A percentile compares a stretch with the other conserved stretches of the same genome.
phyloP scores from a whole-genome alignment of 2,888 invertebrate species.

The Nycteola revayana region DNA sequence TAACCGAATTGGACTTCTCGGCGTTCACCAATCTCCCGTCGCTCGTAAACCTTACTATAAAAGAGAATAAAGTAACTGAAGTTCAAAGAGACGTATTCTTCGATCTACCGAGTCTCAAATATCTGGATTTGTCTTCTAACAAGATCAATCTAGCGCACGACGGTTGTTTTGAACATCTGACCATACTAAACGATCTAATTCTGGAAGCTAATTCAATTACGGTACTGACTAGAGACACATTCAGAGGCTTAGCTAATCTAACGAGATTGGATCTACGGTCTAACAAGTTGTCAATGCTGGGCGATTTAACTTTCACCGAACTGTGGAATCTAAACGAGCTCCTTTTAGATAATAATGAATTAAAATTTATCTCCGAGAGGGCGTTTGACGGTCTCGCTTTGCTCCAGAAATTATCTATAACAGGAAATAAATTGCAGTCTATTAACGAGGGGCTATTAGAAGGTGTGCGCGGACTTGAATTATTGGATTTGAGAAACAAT shows the following conservation, averaged over 20 bases:
- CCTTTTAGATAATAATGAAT: conserved; percentile 86
- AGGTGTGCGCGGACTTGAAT: conserved; percentile 87
- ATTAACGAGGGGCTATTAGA: conserved; percentile 88
- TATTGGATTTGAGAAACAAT: conserved; percentile 90
- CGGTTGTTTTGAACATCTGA: conserved; percentile 89
- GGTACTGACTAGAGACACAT: conserved; percentile 88
- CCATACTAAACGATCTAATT: conserved; percentile 89
- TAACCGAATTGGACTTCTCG: conserved; percentile 85
- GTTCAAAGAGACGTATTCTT: conserved; percentile 89
- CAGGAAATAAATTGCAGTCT: conserved; percentile 88
- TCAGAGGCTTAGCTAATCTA: conserved; percentile 87
- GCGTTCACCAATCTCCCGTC: conserved; percentile 88
- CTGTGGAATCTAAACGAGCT: conserved; percentile 88
- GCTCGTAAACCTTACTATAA: conserved; percentile 87
- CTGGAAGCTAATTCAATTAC: conserved; percentile 89
- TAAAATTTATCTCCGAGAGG: conserved; percentile 88
- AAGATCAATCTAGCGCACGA: conserved; percentile 92
- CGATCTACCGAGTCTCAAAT: conserved; percentile 86
- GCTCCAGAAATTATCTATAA: conserved; percentile 87
- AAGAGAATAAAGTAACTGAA: conserved; percentile 89
- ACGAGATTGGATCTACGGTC: conserved; percentile 88
- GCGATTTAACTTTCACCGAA: conserved; percentile 90
- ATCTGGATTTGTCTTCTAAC: conserved; percentile 93
- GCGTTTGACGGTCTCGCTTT: conserved; percentile 89
- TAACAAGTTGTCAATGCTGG: conserved; percentile 89